A percentile compares a stretch with the other conserved stretches of the same genome.
Conservation (phyloP, 92 coral and sea anemone genomes). For the Siderastrea siderea region DNA sequence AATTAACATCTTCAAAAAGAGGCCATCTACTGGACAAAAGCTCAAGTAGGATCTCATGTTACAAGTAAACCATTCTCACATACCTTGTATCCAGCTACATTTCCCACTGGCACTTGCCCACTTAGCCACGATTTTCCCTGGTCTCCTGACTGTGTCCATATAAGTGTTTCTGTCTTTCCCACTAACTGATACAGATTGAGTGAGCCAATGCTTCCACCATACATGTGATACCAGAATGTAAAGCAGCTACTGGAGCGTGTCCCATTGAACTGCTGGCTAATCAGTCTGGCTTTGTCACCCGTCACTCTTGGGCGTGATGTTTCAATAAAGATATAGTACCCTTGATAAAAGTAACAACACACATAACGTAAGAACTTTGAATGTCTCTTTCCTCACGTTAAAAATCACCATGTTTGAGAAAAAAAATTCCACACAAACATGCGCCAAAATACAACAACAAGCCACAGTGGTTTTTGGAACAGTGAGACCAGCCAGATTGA, state of each 20-base stretch:
- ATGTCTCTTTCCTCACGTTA: too few relatives aligned
- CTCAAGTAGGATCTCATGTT: too few relatives aligned
- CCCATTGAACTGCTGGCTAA: constrained; percentile 82
- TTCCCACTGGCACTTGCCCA: constrained; percentile 95
- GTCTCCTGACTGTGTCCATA: constrained; percentile 85
- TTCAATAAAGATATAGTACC: constrained; percentile 88
- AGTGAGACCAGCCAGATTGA: too few relatives aligned
- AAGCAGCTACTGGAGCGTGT: constrained; percentile 79
- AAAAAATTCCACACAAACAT: too few relatives aligned
- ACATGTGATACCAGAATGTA: constrained; percentile 99
- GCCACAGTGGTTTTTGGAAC: too few relatives aligned
- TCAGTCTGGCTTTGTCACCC: constrained; percentile 89
- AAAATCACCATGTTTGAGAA: too few relatives aligned
- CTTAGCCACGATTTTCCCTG: constrained; percentile 89
- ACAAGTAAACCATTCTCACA: not conserved
- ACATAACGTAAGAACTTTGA: not conserved
- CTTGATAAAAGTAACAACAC: constrained; percentile 41
- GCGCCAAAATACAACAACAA: too few relatives aligned
- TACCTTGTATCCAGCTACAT: constrained; percentile 69
- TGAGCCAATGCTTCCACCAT: constrained; percentile 78
- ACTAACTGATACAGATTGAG: constrained; percentile 87
- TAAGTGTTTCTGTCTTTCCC: constrained; percentile 57
- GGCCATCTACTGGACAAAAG: too few relatives aligned
- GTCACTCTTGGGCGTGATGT: constrained; percentile 79
- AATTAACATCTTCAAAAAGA: too few relatives aligned